Evolutionary conservation across 1,140 invertebrate species (phyloP), one percentile per base, ranked within the genome.

Genomic region (Cotesia glomerata): DNA sequence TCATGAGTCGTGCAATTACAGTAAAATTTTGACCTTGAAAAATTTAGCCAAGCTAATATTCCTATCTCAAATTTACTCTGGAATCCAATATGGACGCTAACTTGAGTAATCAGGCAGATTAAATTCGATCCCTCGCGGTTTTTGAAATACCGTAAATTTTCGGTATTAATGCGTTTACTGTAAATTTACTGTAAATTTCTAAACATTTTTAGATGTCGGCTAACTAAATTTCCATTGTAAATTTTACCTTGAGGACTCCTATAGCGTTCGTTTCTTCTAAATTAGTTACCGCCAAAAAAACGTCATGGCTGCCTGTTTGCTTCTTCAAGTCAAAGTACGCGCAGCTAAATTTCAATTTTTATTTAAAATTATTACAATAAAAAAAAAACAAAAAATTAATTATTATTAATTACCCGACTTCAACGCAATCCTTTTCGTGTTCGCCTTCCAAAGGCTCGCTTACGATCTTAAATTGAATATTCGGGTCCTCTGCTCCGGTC

Each of bases 251-350:
- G 34, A 67, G 71, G 62, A 49, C 32, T 11, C 62, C 73, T 32
- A 84, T 68, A n/a, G 81, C 14, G 13, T 66, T 16, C 51, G 11
- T 67, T 35, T 61, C 56, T 4, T 71, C 52, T 16, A 32, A 32
- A 65, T 61, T 66, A 26, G 26, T 56, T 11, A 71, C 73, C 11
- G 35, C 2, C 5, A 74, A 63, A 59, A 63, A 70, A 36, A 74
- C 56, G 7, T 74, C 54, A 9, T 61, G 35, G 18, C 68, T 66
- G 11, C 52, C 71, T 7, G 80, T 76, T n/a, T 80, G 84, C 18
- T 84, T 75, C 67, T 77, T 81, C 51, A 86, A 18, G 70, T 86
- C 80, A 36, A 86, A 80, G 72, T 75, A 65, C 35, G 84, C 83
- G 18, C 63, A 79, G 13, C 83, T 86, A 52, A 54, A 66, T 69